Base-by-base conservation (phyloP, 1,140 invertebrate species). In the Pseudoatta argentina region DNA sequence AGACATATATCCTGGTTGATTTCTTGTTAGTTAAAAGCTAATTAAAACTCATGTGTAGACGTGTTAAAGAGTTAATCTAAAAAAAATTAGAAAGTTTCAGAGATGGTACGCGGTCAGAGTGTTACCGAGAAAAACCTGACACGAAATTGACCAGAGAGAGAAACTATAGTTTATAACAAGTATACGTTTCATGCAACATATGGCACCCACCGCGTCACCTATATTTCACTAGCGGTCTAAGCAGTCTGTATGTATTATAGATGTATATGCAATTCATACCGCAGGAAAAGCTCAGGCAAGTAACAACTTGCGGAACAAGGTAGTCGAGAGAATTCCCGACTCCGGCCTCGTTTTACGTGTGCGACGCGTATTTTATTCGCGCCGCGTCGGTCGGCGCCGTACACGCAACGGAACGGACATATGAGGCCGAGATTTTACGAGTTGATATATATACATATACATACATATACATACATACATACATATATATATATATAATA, bases 291-390 rank as follows among this genome's bases (percentile, higher is more conserved):
- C 66, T 59, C 64, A 73, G 24, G 67, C 67, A 59, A 67, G 53
- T 63, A 57, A 73, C 16, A 57, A 73, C 16, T 64, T 57, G 73
- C 63, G 21, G 21, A 16, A 30, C 30, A 30, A 48, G 21, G 55
- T 30, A 48, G 48, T 16, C 44, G 34, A 12, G 59, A 27, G 64
- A 67, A 82, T 73, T 85, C 44, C 55, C 59, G 64, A 14, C 78
- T 66, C 5, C 79, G 87, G 64, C 73, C 73, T 77, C 44, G 85
- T 59, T 78, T 55, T 39, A 66, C 85, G 64, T 57, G 86, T 63
- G 72, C 73, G 72, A 76, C 76, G 69, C 66, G 82, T 53, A 75
- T 89, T 79, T 89, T 89, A 81, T 82, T 86, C 30, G 44, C 30
- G 24, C 27, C 30, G 30, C 4, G 30, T 5, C 30, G 3, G 3